Evolutionary conservation across 1,140 invertebrate genomes (phyloP).

Genomic region (Gerris buenoi): DNA sequence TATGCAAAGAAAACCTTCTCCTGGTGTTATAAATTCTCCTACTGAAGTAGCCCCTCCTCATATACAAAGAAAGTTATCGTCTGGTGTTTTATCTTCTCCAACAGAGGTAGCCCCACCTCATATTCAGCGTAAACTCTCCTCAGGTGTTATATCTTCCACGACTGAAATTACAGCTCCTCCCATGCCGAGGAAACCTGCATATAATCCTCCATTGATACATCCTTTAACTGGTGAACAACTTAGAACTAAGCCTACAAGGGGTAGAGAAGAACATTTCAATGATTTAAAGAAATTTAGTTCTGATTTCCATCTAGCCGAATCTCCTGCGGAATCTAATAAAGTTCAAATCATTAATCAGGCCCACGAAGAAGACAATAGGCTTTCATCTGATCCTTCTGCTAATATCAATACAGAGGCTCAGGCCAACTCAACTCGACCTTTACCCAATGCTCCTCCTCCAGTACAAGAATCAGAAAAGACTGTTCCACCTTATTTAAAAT

Average conservation of each 20-base stretch:
- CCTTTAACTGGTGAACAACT: not conserved
- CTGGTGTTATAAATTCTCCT: not conserved
- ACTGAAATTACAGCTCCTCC: not conserved
- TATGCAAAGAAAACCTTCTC: constrained; percentile 2
- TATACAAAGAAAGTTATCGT: not conserved
- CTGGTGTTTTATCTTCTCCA: not conserved
- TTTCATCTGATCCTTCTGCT: constrained; percentile 13
- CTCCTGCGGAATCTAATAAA: constrained; percentile 23
- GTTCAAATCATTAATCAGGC: not conserved
- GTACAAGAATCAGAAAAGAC: constrained; percentile 36
- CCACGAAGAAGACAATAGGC: not conserved
- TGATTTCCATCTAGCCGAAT: constrained; percentile 40
- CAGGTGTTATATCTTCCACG: not conserved
- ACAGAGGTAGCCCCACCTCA: not conserved
- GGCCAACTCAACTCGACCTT: not conserved
- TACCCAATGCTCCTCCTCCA: not conserved
- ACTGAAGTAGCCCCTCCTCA: not conserved
- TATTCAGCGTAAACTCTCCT: not conserved
- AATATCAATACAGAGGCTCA: not conserved
- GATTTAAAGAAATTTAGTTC: constrained; percentile 41
- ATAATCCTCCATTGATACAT: not conserved
- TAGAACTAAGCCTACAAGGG: constrained; percentile 16
- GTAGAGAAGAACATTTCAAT: constrained; percentile 35
- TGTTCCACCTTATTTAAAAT: constrained; percentile 39
- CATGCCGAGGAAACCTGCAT: not conserved